Percentiles rank a stretch among this genome's conserved stretches.
These are phyloP conservation scores for Parapsyche elsis DNA, from an alignment of 1,140 invertebrate genomes.

Conservation along the genomic window DNA sequence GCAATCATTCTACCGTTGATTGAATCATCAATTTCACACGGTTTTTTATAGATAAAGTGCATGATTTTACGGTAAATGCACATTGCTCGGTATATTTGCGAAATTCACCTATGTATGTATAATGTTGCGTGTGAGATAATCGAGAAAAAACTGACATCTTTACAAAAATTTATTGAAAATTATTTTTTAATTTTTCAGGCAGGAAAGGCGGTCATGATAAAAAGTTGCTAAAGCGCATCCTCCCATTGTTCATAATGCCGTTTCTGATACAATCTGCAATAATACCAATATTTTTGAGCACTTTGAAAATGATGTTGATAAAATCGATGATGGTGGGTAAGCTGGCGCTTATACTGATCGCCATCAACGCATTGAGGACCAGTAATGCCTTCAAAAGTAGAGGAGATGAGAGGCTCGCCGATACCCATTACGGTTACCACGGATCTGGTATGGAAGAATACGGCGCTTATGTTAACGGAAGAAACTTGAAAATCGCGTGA, in stretches of 20 bases:
- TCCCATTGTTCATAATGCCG: constrained; percentile 73
- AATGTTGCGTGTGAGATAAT: not conserved
- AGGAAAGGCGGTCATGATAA: constrained; percentile 59
- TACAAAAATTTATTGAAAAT: not conserved
- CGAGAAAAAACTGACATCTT: not conserved
- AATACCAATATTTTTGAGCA: constrained; percentile 71
- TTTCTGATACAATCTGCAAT: constrained; percentile 74
- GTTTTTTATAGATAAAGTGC: too few species aligned
- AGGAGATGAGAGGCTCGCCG: constrained; percentile 60
- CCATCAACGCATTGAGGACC: constrained; percentile 71
- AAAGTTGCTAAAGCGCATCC: constrained; percentile 68
- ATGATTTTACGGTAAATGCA: too few species aligned
- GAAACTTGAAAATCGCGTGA: not conserved
- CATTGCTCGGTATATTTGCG: too few species aligned
- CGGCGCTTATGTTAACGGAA: constrained; percentile 65
- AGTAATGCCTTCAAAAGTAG: constrained; percentile 63
- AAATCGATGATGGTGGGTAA: constrained; percentile 74
- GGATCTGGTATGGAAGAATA: constrained; percentile 68
- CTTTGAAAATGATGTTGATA: constrained; percentile 73
- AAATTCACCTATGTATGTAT: too few species aligned
- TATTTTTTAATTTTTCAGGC: constrained; percentile 11
- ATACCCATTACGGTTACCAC: constrained; percentile 67
- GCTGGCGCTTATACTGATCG: constrained; percentile 70
- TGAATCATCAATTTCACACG: too few species aligned
- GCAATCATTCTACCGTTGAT: too few species aligned